phyloP scores from a whole-genome alignment of 2,797 vertebrate genomes.

The Lagocephalus sceleratus region DNA sequence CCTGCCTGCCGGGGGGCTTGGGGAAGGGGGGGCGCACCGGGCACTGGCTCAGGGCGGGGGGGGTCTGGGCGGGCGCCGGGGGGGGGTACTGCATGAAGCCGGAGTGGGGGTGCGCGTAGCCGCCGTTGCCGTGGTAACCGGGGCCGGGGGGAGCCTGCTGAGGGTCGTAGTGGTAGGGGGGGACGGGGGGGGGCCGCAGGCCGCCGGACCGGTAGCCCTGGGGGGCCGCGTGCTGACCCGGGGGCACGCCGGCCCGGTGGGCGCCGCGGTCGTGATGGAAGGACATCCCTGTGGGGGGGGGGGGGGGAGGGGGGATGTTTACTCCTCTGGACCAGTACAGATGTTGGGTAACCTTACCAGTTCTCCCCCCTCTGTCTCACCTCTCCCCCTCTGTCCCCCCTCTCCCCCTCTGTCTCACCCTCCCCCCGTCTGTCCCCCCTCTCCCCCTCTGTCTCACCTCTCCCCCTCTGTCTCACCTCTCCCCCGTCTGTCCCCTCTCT shows the following conservation, averaged over 20 bases:
- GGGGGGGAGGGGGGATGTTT: too few species aligned
- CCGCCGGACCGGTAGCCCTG: conserved; percentile 83
- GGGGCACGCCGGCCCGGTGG: conserved; percentile 79
- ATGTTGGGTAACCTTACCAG: too few species aligned
- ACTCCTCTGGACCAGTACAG: too few species aligned
- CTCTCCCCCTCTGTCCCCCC: too few species aligned
- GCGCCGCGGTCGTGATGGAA: conserved; percentile 86
- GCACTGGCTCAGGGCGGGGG: conserved; percentile 79
- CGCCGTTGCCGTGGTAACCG: conserved; percentile 76
- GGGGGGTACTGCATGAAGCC: conserved; percentile 89
- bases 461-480: too few species aligned
- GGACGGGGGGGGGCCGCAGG: conserved; percentile 76
- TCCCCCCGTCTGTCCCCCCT: too few species aligned
- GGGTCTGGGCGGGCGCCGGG: conserved; percentile 75
- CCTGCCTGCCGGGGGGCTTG: conserved; percentile 80
- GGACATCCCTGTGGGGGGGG: conserved; percentile 89
- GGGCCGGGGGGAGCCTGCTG: conserved; percentile 69
- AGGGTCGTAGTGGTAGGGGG: conserved; percentile 86
- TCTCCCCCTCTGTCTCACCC: too few species aligned
- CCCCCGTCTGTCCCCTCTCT: too few species aligned
- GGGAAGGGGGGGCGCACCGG: conserved; percentile 82
- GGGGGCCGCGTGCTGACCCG: conserved; percentile 75
- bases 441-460: too few species aligned
- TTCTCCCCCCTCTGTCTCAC: too few species aligned
- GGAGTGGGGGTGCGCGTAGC: conserved; percentile 81